Evolutionary conservation across 2,797 vertebrate species (phyloP).

Genomic region (Gambusia yucatana): DNA sequence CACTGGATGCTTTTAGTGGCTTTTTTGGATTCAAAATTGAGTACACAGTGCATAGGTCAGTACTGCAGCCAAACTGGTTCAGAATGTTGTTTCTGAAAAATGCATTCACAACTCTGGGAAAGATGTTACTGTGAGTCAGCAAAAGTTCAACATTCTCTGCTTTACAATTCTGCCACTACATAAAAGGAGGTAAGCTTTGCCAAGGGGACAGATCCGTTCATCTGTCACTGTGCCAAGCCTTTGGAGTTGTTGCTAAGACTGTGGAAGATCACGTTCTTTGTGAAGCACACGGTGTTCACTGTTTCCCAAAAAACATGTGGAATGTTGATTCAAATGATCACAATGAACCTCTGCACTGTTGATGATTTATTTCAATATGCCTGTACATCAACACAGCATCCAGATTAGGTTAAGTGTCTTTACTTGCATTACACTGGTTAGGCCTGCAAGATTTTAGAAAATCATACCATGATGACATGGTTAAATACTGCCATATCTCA

Average conservation of each 20-base stretch:
- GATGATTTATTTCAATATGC: background rate
- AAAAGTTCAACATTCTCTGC: background rate
- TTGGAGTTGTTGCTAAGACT: background rate
- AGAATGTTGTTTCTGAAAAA: background rate
- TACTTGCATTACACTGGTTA: background rate
- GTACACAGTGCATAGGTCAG: background rate
- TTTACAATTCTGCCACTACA: background rate
- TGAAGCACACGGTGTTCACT: background rate
- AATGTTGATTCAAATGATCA: background rate
- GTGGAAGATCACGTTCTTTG: background rate
- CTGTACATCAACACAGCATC: background rate
- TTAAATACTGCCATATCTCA: background rate
- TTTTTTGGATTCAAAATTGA: conserved; percentile 12
- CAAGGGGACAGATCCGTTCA: background rate
- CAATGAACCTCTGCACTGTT: background rate
- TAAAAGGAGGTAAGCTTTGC: background rate
- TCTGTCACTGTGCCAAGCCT: background rate
- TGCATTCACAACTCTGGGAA: background rate
- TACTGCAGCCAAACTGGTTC: background rate
- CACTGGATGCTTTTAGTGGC: background rate
- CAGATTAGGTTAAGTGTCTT: background rate
- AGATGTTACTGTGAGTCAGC: background rate
- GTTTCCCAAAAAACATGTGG: background rate
- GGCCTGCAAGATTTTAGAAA: background rate
- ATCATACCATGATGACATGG: background rate